Evolutionary conservation across 1,140 invertebrate species (phyloP).

Genomic region (Scaptodrosophila lebanonensis): DNA sequence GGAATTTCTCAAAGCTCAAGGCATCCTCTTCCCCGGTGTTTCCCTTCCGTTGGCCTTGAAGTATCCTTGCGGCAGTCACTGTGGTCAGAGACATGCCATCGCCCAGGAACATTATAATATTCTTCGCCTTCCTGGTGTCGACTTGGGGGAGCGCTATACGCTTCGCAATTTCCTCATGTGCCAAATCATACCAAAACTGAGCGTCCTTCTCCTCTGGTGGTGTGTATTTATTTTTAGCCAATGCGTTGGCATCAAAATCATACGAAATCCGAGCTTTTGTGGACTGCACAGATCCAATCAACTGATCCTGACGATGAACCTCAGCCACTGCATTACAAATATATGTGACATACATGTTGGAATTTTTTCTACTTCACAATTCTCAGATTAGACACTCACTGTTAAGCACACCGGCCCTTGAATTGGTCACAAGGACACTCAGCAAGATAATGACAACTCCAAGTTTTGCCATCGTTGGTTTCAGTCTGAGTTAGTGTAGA

Average conservation of each 20-base stretch:
- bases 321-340: slow-evolving; percentile 5
- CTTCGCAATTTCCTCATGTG: slow-evolving; percentile 45
- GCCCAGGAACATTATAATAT: slow-evolving; percentile 86
- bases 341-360: neutral
- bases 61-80: slow-evolving; percentile 83
- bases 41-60: slow-evolving; percentile 81
- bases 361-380: too few species aligned
- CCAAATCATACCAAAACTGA: slow-evolving; percentile 55
- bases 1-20: slow-evolving; percentile 87
- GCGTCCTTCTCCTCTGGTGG: slow-evolving; percentile 50
- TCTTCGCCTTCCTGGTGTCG: slow-evolving; percentile 79
- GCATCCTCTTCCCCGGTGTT: slow-evolving; percentile 82
- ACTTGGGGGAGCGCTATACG: slow-evolving; percentile 21
- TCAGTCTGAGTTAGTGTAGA: neutral
- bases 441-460: slow-evolving; percentile 1
- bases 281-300: slow-evolving; percentile 21
- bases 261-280: slow-evolving; percentile 21
- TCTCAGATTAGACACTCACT: slow-evolving; percentile 5
- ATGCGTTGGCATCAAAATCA: neutral
- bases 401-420: slow-evolving; percentile 13
- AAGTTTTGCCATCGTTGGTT: slow-evolving; percentile 15
- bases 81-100: slow-evolving; percentile 88
- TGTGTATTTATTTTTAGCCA: slow-evolving; percentile 44
- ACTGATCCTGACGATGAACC: slow-evolving; percentile 4
- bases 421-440: neutral